Base-by-base conservation (phyloP, 1,140 invertebrate species). In the Galleria mellonella region DNA sequence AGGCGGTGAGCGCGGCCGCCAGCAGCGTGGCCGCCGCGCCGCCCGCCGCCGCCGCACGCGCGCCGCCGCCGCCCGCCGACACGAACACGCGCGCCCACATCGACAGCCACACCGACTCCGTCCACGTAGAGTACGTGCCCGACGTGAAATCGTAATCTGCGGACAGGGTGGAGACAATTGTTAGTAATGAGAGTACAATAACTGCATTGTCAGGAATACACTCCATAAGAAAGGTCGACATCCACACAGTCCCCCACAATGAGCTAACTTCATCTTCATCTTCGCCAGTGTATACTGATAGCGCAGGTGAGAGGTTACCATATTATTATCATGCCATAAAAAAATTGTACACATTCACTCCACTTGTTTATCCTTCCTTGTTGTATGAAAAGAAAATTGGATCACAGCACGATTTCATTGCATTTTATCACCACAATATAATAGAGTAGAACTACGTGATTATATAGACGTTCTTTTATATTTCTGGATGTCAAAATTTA, bases 111-210 rank as follows among this genome's bases (percentile, higher is more conserved):
- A 93, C 89, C 1, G 95, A 97, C 88, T 98, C 96, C 12, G 96
- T 94, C 96, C 96, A 98, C 6, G 95, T 93, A 0, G 96, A 95
- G 78, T 93, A 98, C 47, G 90, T 32, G 1, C 91, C 91, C 0
- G 93, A 95, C 13, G 87, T 85, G 90, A 94, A 93, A 65, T 97
- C 89, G 69, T 97, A 96, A 62, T 89, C 94, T 96, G 64, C 17
- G 17, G 13, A 37, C 9, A 9, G 2, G 9, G 10, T 8, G 9
- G 4, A 29, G 9, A 2, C 30, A 31, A 2, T 31, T 31, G 17
- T 31, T 31, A 31, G 4, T 29, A 29, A 4, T 5, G 4, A 29
- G 28, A 29, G 28, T 29, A 9, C 9, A 29, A 29, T 5, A 4
- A 29, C 9, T 29, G 9, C 9, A 5, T 29, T 5, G 9, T 5